These are phyloP conservation scores for Datnioides undecimradiatus DNA, from an alignment of 2,113 vertebrate species.

Conservation along the genomic window DNA sequence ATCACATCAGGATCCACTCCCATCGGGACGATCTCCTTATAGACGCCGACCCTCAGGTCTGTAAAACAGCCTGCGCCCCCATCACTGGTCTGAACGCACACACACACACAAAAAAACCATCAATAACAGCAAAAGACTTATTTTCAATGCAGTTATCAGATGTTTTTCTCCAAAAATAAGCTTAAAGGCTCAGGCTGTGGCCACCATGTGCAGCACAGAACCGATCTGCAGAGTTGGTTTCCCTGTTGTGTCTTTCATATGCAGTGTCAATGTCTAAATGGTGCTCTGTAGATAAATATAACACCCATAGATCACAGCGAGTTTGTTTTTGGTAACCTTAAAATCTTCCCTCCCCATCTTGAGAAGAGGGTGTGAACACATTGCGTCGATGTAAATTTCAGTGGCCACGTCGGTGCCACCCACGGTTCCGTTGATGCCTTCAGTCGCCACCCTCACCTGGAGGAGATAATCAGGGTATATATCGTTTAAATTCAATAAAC, in stretches of 20 bases:
- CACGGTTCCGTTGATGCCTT: slow-evolving; percentile 96
- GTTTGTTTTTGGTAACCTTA: no score
- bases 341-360: slow-evolving; percentile 90
- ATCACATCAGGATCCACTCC: slow-evolving; percentile 90
- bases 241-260: no score
- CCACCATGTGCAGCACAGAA: neutral
- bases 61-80: slow-evolving; percentile 93
- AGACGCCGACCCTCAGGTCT: slow-evolving; percentile 91
- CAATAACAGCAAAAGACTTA: no score
- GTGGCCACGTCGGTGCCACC: slow-evolving; percentile 90
- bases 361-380: slow-evolving; percentile 91
- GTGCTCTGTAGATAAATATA: no score
- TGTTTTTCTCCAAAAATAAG: no score
- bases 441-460: slow-evolving; percentile 92
- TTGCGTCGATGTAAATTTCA: slow-evolving; percentile 87
- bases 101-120: neutral
- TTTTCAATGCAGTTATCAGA: no score
- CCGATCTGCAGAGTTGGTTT: no score
- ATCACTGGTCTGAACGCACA: slow-evolving; percentile 86
- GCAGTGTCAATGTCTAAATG: no score
- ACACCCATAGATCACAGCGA: no score
- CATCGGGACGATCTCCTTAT: slow-evolving; percentile 96
- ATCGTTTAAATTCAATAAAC: neutral
- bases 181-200: neutral
- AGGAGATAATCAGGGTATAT: neutral